phyloP scores from a whole-genome alignment of 1,140 invertebrate genomes.

The Magallana angulata region DNA sequence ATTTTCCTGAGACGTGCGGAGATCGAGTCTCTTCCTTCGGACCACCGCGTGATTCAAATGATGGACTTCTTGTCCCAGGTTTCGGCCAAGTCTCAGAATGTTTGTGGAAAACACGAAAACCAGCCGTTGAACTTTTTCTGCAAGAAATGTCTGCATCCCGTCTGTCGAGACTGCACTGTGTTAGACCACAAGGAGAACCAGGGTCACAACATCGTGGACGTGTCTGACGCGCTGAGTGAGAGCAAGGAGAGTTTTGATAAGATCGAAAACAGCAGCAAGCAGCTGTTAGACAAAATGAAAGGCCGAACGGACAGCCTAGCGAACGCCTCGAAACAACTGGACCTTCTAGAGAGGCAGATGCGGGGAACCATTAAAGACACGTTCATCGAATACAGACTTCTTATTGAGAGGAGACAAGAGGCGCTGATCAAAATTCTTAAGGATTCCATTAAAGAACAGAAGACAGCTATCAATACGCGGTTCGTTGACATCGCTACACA shows the following conservation, averaged over 20 bases:
- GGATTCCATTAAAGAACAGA: slow-evolving; percentile 71
- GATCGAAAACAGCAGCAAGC: slow-evolving; percentile 69
- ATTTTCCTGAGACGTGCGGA: slow-evolving; percentile 70
- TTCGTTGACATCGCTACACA: slow-evolving; percentile 71
- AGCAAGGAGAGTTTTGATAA: slow-evolving; percentile 69
- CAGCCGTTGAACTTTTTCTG: slow-evolving; percentile 77
- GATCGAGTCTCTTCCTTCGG: slow-evolving; percentile 71
- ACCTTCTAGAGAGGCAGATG: slow-evolving; percentile 71
- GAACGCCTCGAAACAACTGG: slow-evolving; percentile 74
- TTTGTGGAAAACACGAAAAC: slow-evolving; percentile 73
- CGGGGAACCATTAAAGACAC: slow-evolving; percentile 73
- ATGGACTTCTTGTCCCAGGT: slow-evolving; percentile 75
- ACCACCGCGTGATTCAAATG: slow-evolving; percentile 75
- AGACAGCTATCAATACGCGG: slow-evolving; percentile 67
- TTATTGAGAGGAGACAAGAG: slow-evolving; percentile 73
- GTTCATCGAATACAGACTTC: slow-evolving; percentile 75
- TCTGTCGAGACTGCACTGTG: slow-evolving; percentile 76
- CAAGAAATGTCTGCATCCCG: slow-evolving; percentile 71
- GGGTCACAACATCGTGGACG: slow-evolving; percentile 72
- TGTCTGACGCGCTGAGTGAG: slow-evolving; percentile 69
- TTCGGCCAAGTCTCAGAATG: slow-evolving; percentile 68
- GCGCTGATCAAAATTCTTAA: slow-evolving; percentile 67
- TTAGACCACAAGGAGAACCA: slow-evolving; percentile 76
- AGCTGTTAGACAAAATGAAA: slow-evolving; percentile 71
- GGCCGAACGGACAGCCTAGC: slow-evolving; percentile 66